Base-by-base conservation (phyloP, 2,797 vertebrate species). In the Cheirogaleus major region DNA sequence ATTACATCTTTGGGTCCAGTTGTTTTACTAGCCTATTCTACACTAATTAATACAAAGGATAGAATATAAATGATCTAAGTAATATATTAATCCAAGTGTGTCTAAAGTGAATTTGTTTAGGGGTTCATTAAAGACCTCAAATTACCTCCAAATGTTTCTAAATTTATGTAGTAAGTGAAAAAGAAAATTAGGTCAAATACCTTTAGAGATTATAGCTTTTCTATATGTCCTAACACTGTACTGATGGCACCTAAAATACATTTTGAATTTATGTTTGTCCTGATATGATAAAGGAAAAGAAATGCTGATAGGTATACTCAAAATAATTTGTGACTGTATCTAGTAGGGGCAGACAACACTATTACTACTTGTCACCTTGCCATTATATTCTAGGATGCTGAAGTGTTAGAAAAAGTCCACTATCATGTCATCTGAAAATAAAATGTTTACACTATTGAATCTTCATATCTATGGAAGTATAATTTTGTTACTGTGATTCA, bases 351-450 rank as follows among this genome's bases (percentile, higher is more conserved):
- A 59, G 59, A 90, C 93, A 84, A 69, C 0, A 48, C 12, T 45
- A 43, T 35, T 61, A 57, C 14, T 67, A 23, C 20, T 94, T 95
- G 52, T 59, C 52, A 25, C 12, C 41, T 89, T 91, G 41, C 61
- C 14, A 12, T 48, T 93, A 3, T 69, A 48, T n/a, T 96, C 30
- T 65, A 50, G 43, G 57, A 14, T 48, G 76, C 9, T 89, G 32
- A 93, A 91, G n/a, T 75, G 23, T 89, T 87, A 78, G 80, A 78
- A 91, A 89, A 91, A 17, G 5, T 65, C 43, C 94, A 11, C 30
- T 38, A 35, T 90, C 10, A 75, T 73, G 63, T 76, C 35, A 89
- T 82, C 76, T 94, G 43, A 86, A 97, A 95, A 83, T 79, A 63
- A 76, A 65, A 70, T 35, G 43, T 50, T 76, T 52, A 41, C 6